These are phyloP conservation scores for Cochlearius cochlearius DNA, from an alignment of 2,113 vertebrate species.

Conservation along the genomic window DNA sequence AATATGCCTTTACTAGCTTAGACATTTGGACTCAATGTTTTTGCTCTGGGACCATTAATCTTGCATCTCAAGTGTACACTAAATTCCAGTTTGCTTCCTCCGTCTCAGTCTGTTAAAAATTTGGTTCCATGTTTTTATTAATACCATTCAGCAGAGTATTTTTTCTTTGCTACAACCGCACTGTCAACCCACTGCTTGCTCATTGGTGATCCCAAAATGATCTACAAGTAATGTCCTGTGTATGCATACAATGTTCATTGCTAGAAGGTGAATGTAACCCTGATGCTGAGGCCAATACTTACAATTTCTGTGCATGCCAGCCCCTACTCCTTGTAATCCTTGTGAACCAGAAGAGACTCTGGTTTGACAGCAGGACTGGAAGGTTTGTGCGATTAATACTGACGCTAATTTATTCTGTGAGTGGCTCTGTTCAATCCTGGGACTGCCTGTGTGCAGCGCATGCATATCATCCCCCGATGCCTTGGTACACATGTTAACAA, in stretches of 20 bases:
- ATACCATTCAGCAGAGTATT: slow-evolving; percentile 7
- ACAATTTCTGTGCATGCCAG: neutral
- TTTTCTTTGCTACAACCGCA: neutral
- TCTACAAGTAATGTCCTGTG: neutral
- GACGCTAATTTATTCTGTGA: slow-evolving; percentile 16
- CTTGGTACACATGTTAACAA: slow-evolving; percentile 47
- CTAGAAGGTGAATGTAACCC: neutral
- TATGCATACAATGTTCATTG: neutral
- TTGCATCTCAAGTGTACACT: slow-evolving; percentile 51
- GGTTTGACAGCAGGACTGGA: neutral
- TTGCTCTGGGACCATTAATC: slow-evolving; percentile 38
- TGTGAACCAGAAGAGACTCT: neutral
- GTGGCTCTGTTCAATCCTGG: slow-evolving; percentile 6
- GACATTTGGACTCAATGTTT: slow-evolving; percentile 34
- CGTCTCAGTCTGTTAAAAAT: slow-evolving; percentile 41
- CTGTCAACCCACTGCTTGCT: neutral
- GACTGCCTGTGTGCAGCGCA: slow-evolving; percentile 11
- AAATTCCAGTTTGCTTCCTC: slow-evolving; percentile 39
- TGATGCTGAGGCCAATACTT: neutral
- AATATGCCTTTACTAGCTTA: slow-evolving; percentile 6
- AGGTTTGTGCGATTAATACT: neutral
- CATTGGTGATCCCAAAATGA: neutral
- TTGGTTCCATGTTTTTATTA: slow-evolving; percentile 45
- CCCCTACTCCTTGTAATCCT: neutral
- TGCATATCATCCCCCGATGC: slow-evolving; percentile 7